A percentile compares a stretch with the other conserved stretches of the same genome.
Evolutionary conservation across 2,113 vertebrate species (phyloP).

Genomic region (Sporophila hypoxantha): DNA sequence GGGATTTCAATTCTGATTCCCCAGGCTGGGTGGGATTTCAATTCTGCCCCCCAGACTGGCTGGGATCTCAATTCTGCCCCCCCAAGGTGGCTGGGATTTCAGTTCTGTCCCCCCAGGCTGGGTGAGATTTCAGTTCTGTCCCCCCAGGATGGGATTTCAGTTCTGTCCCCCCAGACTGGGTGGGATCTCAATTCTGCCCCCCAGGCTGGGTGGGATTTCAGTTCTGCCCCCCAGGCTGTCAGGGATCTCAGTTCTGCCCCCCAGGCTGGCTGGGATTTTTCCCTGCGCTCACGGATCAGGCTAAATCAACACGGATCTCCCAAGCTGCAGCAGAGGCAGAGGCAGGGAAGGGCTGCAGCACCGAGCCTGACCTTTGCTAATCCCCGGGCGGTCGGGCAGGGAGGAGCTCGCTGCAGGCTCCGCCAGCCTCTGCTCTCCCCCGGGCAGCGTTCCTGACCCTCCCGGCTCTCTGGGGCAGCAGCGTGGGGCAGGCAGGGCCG

Average conservation of each 20-base stretch:
- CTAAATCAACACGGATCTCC: slow-evolving; percentile 21
- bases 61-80: too few species aligned
- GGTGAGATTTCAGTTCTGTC: not conserved
- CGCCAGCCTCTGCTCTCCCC: slow-evolving; percentile 28
- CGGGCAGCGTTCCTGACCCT: slow-evolving; percentile 6
- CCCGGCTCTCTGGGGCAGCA: not conserved
- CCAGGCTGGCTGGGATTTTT: slow-evolving; percentile 42
- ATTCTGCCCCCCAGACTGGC: not conserved
- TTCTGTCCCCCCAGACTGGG: too few species aligned
- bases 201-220: not conserved
- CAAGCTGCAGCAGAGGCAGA: slow-evolving; percentile 30
- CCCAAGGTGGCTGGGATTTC: too few species aligned
- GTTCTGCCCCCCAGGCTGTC: too few species aligned
- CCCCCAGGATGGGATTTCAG: not conserved
- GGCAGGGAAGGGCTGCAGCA: slow-evolving; percentile 47
- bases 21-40: not conserved
- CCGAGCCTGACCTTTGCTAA: slow-evolving; percentile 41
- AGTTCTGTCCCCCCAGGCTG: too few species aligned
- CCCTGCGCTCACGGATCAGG: not conserved
- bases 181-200: too few species aligned
- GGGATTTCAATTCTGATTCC: not conserved
- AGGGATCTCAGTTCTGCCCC: not conserved
- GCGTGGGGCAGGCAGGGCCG: not conserved
- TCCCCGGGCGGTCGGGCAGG: slow-evolving; percentile 29
- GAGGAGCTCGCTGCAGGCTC: slow-evolving; percentile 18